phyloP scores from a whole-genome alignment of 2,797 vertebrate genomes.

The Mallotus villosus region DNA sequence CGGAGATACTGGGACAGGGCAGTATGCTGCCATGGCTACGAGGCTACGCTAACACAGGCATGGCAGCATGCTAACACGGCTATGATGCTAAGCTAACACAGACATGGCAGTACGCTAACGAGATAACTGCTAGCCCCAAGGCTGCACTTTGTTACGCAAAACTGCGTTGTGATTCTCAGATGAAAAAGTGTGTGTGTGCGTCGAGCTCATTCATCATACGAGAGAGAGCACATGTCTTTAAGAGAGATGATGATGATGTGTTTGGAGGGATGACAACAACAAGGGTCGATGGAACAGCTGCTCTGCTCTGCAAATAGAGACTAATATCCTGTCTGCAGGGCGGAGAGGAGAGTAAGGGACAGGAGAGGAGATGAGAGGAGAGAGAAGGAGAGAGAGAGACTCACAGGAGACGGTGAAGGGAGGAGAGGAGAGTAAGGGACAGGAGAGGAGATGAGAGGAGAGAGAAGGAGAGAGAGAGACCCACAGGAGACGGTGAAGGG shows the following conservation, averaged over 20 bases:
- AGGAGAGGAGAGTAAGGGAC: not conserved
- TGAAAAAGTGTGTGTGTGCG: not conserved
- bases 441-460: not conserved
- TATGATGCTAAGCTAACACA: not conserved
- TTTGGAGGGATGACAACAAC: slow-evolving; percentile 4
- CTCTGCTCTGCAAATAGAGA: slow-evolving; percentile 7
- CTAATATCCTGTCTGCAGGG: not conserved
- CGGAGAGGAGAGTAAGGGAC: too few relatives aligned
- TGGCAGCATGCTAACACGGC: not conserved
- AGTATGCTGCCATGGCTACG: too few relatives aligned
- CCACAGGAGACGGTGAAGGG: too few relatives aligned
- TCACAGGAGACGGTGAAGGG: not conserved
- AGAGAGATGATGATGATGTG: slow-evolving; percentile 1
- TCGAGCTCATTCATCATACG: slow-evolving; percentile 3
- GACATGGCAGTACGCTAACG: not conserved
- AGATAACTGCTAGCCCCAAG: slow-evolving; percentile 2
- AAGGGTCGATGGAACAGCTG: slow-evolving; percentile 1
- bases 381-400: not conserved
- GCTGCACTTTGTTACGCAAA: not conserved
- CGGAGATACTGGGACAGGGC: too few relatives aligned
- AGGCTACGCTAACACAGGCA: not conserved
- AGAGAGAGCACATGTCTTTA: not conserved
- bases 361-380: too few relatives aligned
- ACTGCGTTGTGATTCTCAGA: not conserved
- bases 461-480: too few relatives aligned